phyloP scores from a whole-genome alignment of 2,797 vertebrate genomes.

The Apogon talboti region DNA sequence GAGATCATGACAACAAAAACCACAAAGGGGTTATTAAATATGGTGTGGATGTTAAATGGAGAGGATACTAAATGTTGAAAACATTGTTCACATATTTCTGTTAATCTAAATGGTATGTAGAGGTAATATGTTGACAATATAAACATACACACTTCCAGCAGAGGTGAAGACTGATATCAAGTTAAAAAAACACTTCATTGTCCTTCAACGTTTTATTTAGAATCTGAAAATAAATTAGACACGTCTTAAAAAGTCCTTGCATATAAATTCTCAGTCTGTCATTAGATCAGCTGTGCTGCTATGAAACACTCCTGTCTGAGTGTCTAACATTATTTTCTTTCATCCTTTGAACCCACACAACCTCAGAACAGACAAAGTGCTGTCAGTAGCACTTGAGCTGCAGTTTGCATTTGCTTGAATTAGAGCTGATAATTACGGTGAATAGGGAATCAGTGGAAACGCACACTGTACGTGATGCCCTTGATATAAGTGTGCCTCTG shows the following conservation, averaged over 20 bases:
- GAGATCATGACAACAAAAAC: too few species aligned
- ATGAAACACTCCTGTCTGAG: neutral
- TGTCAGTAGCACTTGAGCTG: neutral
- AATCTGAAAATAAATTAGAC: slow-evolving; percentile 53
- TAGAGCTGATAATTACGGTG: neutral
- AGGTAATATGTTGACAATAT: slow-evolving; percentile 38
- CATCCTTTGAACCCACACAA: slow-evolving; percentile 3
- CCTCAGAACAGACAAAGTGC: neutral
- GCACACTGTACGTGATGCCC: too few species aligned
- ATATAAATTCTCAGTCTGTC: slow-evolving; percentile 4
- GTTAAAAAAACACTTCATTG: slow-evolving; percentile 14
- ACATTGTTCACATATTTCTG: slow-evolving; percentile 14
- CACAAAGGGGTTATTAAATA: too few species aligned
- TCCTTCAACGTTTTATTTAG: slow-evolving; percentile 48
- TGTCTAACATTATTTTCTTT: neutral
- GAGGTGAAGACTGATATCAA: neutral
- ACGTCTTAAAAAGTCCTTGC: slow-evolving; percentile 51
- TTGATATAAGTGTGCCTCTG: neutral
- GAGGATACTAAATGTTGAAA: neutral
- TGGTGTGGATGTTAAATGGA: too few species aligned
- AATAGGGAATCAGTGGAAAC: neutral
- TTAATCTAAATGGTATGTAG: slow-evolving; percentile 29
- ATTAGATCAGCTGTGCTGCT: slow-evolving; percentile 15
- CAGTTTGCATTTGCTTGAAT: neutral
- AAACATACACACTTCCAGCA: slow-evolving; percentile 16